Percentiles rank a stretch among this genome's conserved stretches.
These are phyloP conservation scores for Synergus japonicus DNA, from an alignment of 2,888 invertebrate species.

Conservation along the genomic window DNA sequence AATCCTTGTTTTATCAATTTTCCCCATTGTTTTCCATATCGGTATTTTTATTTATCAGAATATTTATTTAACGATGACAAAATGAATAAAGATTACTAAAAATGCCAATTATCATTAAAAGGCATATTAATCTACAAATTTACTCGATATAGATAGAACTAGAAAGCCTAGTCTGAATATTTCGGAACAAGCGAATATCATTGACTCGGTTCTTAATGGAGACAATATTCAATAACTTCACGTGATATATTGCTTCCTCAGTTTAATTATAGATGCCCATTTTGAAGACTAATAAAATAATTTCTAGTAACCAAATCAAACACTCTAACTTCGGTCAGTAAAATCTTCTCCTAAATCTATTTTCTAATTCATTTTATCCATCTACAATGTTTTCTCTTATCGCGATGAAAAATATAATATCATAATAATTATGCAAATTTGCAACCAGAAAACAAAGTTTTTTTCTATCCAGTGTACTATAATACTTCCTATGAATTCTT, in stretches of 20 bases:
- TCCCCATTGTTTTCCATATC: too few species aligned
- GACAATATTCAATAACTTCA: not conserved
- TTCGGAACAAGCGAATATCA: slow-evolving; percentile 29
- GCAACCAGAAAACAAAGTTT: not conserved
- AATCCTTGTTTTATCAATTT: too few species aligned
- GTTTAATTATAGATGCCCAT: not conserved
- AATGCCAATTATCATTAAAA: not conserved
- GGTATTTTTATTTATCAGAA: too few species aligned
- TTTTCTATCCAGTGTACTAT: not conserved
- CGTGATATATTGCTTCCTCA: not conserved
- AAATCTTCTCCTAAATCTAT: not conserved
- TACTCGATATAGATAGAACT: not conserved
- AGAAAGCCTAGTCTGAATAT: not conserved
- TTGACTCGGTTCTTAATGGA: not conserved
- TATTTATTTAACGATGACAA: too few species aligned
- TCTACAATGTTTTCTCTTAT: not conserved
- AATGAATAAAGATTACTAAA: too few species aligned
- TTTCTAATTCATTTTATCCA: not conserved
- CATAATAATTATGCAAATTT: not conserved
- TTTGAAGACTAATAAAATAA: not conserved
- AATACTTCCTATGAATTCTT: not conserved
- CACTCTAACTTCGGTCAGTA: not conserved
- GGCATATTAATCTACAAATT: not conserved
- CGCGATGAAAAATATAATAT: too few species aligned
- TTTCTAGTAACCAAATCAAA: not conserved